Base-by-base conservation (phyloP, 2,888 invertebrate species). In the Sphinx pinastri region DNA sequence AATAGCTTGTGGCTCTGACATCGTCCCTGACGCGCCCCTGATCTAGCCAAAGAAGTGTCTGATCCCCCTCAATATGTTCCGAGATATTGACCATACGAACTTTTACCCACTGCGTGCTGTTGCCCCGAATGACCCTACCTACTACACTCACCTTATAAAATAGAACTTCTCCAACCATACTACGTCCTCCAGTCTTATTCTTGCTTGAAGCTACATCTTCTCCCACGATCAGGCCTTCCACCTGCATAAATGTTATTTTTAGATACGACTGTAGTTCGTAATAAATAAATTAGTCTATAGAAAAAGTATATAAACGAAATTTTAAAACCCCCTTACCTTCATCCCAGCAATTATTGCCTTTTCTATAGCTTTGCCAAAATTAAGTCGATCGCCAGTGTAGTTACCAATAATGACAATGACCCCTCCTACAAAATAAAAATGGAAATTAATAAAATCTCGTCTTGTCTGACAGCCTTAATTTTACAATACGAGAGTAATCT, bases 351-450 rank as follows among this genome's bases (percentile, higher is more conserved):
- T 94, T 80, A 95, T 94, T 0, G 97, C 97, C 80, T 96, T 95
- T 84, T 98, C 97, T 14, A 96, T 95, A 1, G 98, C 98, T 83
- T 97, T 94, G 0, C 97, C 97, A 84, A 98, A 98, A 87, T 97
- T 98, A 16, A 98, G 88, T 72, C 97, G 91, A 79, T 97, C 97
- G 0, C 97, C 97, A 0, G 97, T 96, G 81, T 97, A 97, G 87
- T 97, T 97, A 12, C 96, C 96, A 12, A 97, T 94, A 52, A 97
- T 93, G 0, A 97, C 94, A 10, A 98, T 82, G n/a, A 96, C 95
- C 49, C 97, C 97, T 71, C 94, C 95, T 94, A 77, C 1, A 79
- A 77, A 12, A 59, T 54, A 13, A 51, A 51, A 51, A 13, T 45
- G n/a, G n/a, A n/a, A n/a, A n/a, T n/a, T n/a, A n/a, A n/a, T n/a